phyloP scores from a whole-genome alignment of 2,797 vertebrate genomes.

The Etheostoma perlongum region DNA sequence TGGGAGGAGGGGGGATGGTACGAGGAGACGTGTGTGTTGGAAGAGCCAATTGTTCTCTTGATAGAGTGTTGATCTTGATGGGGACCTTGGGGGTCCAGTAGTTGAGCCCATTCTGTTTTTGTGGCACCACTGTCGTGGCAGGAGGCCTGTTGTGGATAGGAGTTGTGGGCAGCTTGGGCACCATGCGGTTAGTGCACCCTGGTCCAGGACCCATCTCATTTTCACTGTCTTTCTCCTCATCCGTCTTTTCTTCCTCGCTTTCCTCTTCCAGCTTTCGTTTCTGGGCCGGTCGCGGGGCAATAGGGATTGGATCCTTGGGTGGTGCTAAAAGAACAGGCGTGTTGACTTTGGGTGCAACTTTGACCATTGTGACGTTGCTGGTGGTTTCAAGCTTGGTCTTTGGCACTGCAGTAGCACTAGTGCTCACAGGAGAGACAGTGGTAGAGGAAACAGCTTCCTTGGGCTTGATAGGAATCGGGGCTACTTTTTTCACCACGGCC shows the following conservation, averaged over 20 bases:
- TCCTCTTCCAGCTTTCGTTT: constrained; percentile 82
- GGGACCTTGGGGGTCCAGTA: constrained; percentile 85
- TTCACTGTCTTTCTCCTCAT: constrained; percentile 79
- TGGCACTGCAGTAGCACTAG: constrained; percentile 76
- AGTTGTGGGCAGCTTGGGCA: constrained; percentile 82
- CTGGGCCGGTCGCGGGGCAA: constrained; percentile 72
- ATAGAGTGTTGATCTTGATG: constrained; percentile 87
- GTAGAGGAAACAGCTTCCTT: constrained; percentile 78
- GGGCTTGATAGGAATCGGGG: constrained; percentile 80
- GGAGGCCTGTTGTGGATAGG: constrained; percentile 79
- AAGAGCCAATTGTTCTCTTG: constrained; percentile 90
- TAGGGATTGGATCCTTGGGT: constrained; percentile 75
- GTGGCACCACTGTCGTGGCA: constrained; percentile 64
- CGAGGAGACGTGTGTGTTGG: constrained; percentile 82
- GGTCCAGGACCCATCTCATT: constrained; percentile 63
- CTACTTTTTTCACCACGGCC: constrained; percentile 70
- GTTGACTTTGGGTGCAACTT: constrained; percentile 82
- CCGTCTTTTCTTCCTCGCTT: constrained; percentile 79
- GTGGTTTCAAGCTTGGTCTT: constrained; percentile 84
- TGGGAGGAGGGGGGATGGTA: constrained; percentile 81
- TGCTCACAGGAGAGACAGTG: constrained; percentile 63
- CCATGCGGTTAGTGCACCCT: constrained; percentile 81
- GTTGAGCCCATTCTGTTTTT: constrained; percentile 86
- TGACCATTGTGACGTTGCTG: constrained; percentile 83
- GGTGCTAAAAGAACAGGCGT: constrained; percentile 68